Evolutionary conservation across 1,140 invertebrate species (phyloP).

Genomic region (Drosophila seguyi): DNA sequence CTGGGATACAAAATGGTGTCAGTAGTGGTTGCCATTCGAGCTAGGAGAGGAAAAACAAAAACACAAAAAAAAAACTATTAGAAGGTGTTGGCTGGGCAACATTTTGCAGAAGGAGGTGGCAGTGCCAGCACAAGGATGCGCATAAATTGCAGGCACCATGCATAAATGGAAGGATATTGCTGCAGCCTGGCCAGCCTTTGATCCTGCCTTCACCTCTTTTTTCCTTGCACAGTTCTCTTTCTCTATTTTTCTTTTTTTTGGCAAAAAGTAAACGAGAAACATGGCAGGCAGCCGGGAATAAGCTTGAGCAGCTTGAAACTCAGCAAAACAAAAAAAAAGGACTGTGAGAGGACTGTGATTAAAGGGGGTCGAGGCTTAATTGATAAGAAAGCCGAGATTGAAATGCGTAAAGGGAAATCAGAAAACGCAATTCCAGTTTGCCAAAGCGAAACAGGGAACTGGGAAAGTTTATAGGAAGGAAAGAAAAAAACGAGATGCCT

Average conservation of each 20-base stretch:
- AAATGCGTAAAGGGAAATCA: conserved; percentile 31
- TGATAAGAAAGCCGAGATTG: conserved; percentile 53
- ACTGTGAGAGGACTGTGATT: conserved; percentile 23
- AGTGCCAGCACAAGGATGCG: conserved; percentile 41
- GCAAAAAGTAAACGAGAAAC: conserved; percentile 26
- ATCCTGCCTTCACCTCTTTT: conserved; percentile 14
- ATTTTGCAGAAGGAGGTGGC: conserved; percentile 57
- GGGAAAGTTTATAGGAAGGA: background rate
- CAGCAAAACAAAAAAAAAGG: background rate
- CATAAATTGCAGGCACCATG: conserved; percentile 76
- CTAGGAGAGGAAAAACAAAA: conserved; percentile 23
- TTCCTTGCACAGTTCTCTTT: too few species aligned
- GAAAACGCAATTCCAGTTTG: conserved; percentile 29
- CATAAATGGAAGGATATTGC: conserved; percentile 72
- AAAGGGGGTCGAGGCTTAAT: conserved; percentile 13
- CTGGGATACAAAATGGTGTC: conserved; percentile 67
- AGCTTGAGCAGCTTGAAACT: conserved; percentile 1
- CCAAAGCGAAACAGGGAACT: background rate
- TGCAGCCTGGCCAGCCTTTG: conserved; percentile 31
- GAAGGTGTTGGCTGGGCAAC: conserved; percentile 71
- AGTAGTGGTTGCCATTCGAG: conserved; percentile 66
- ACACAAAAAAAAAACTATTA: conserved; percentile 57
- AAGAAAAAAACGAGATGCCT: background rate
- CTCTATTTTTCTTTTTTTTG: background rate
- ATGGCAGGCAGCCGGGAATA: background rate